Base-by-base conservation (phyloP, 2,797 vertebrate species). In the Kryptopterus vitreolus region DNA sequence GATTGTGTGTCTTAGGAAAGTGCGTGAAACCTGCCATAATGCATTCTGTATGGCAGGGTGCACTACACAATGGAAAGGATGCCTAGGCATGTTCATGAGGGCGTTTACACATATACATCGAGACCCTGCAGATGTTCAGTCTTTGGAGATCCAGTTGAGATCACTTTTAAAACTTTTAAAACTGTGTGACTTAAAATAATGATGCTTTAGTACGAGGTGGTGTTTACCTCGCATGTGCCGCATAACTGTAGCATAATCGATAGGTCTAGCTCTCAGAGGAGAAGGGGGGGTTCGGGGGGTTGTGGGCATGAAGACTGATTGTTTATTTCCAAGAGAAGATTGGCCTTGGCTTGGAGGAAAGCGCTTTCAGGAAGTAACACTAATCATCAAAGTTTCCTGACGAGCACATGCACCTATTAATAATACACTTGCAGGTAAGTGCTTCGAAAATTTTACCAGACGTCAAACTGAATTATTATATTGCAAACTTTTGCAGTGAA, bases 401-500 rank as follows among this genome's bases (percentile, higher is more conserved):
- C 80, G 86, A 86, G 84, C 70, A 81, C 83, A 85, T 83, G 79
- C 77, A 87, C 84, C 81, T 86, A 85, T 84, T 83, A 85, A 87
- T 86, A 80, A 86, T 76, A 69, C 57, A 80, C 83, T 85, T 81
- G 81, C 77, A 83, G 85, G 81, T 87, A 86, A 83, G 69, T 79
- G 77, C 80, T 87, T 86, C 82, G 82, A 86, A 83, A n/a, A n/a
- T n/a, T 85, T 83, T 82, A 86, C 55, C 79, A 82, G 76, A 82
- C 76, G 80, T 77, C 57, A 77, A 81, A 85, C 77, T 80, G 79
- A 59, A 53, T 70, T 78, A 43, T 57, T 66, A 73, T 68, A 4
- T n/a, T 70, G 48, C 68, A 82, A 81, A 73, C 69, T n/a, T 78
- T 61, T 70, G 52, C 26, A 75, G 77, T 75, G 68, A 69, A 78